Evolutionary conservation across 2,113 vertebrate genomes (phyloP), one percentile per base, ranked within the genome.

Genomic region (Urocynchramus pylzowi): DNA sequence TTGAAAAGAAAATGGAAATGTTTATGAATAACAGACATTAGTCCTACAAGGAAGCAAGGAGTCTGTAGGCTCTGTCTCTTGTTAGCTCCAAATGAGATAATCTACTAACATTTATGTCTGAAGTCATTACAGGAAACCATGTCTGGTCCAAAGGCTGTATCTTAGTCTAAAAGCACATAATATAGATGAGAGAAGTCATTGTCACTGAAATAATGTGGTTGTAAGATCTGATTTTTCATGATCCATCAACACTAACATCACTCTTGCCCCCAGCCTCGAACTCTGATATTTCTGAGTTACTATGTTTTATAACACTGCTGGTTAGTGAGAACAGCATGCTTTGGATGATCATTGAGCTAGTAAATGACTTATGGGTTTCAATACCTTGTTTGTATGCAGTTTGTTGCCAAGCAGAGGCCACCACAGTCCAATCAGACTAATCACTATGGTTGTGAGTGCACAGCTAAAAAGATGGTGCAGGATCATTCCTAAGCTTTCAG

Each of bases 1-100:
- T 4, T 57, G 77, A 90, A 89, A 79, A 26, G 61, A 30, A 89
- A 94, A 89, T 73, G 49, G 44, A 89, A 89, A 89, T 71, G 44
- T 60, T 75, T 95, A 79, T 93, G 57, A 95, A 79, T 76, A 87
- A 92, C 35, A 89, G 61, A 69, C 21, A 1, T 57, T 79, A 93
- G 53, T 79, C 31, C n/a, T 94, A 56, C 28, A 78, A 81, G 28
- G 52, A 91, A 91, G 59, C 70, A 82, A 53, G 22, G 65, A 89
- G 74, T 76, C 89, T 82, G 61, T 92, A 69, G 67, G 19, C 89
- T 82, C 47, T 88, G 89, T 82, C 86, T 92, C 77, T 60, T 67
- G 22, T 89, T 94, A 91, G 49, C 31, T 95, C 22, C 49, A 93
- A 84, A 96, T 96, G 84, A 95, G 84, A 79, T 96, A 91, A 95